A percentile compares a stretch with the other conserved stretches of the same genome.
Conservation (phyloP, 2,888 invertebrate genomes). For the Drosophila rubida region DNA sequence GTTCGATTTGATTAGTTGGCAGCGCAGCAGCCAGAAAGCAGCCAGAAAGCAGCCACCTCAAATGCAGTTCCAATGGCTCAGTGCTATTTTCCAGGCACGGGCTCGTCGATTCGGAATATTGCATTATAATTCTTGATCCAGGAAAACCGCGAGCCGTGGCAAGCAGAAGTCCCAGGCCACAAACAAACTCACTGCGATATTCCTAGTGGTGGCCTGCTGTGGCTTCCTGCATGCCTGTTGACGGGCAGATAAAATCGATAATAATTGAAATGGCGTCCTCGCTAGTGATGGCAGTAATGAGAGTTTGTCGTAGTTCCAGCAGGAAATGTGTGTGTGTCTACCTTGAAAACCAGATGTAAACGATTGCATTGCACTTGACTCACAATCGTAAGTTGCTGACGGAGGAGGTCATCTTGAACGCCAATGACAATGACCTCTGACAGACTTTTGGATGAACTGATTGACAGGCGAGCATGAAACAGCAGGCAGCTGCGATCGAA, state of each 20-base stretch:
- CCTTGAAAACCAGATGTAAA: neutral
- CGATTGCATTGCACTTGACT: neutral
- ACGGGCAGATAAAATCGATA: conserved; percentile 72
- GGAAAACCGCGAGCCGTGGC: conserved; percentile 5
- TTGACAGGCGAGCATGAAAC: conserved; percentile 51
- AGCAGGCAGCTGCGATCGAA: conserved; percentile 36
- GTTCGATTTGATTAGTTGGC: conserved; percentile 52
- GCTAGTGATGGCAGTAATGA: neutral
- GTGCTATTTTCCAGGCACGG: conserved; percentile 24
- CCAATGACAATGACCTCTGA: conserved; percentile 49
- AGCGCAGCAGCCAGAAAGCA: too few relatives aligned
- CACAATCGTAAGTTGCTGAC: neutral
- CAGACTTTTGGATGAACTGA: conserved; percentile 52
- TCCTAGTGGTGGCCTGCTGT: conserved; percentile 26
- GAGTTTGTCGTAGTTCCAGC: neutral
- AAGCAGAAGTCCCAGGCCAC: neutral
- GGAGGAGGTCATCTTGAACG: conserved; percentile 10
- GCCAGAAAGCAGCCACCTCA: neutral
- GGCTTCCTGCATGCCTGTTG: conserved; percentile 60
- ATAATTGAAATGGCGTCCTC: conserved; percentile 64
- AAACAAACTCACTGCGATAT: neutral
- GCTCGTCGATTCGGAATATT: neutral
- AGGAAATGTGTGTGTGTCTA: neutral
- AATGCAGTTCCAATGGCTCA: conserved; percentile 33
- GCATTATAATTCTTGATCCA: conserved; percentile 30